These are phyloP conservation scores for Hypomesus transpacificus DNA, from an alignment of 2,113 vertebrate genomes.

Conservation along the genomic window DNA sequence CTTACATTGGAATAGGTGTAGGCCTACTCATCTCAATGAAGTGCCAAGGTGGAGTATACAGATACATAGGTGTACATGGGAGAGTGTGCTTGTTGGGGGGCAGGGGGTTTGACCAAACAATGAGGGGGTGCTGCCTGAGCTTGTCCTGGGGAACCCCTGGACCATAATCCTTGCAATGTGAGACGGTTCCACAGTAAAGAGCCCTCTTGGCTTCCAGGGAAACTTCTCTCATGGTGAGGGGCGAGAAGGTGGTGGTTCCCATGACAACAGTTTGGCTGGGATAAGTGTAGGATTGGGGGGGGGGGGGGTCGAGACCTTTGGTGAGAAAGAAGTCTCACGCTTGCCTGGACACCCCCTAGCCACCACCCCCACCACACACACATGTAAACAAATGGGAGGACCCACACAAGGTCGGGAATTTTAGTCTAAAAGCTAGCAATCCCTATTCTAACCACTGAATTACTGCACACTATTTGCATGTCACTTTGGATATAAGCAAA, in stretches of 20 bases:
- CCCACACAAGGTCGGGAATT: background rate
- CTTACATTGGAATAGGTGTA: too few relatives aligned
- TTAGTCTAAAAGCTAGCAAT: background rate
- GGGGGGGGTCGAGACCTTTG: conserved; percentile 7
- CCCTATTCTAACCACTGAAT: background rate
- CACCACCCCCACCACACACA: background rate
- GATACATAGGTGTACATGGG: background rate
- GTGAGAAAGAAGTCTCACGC: conserved; percentile 34
- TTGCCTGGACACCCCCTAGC: conserved; percentile 5
- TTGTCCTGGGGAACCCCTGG: background rate
- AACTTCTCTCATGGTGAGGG: background rate
- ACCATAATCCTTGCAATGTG: background rate
- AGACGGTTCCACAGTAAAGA: background rate
- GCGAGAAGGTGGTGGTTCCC: conserved; percentile 22
- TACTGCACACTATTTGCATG: too few relatives aligned
- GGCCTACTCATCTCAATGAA: too few relatives aligned
- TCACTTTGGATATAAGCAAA: too few relatives aligned
- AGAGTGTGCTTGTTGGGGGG: background rate
- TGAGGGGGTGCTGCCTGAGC: conserved; percentile 7
- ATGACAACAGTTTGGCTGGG: conserved; percentile 25
- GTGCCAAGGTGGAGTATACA: background rate
- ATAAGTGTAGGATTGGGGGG: background rate
- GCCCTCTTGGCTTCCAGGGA: background rate
- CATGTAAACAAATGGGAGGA: conserved; percentile 19
- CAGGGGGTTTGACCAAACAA: background rate